Evolutionary conservation across 2,113 vertebrate genomes (phyloP), one percentile per base, ranked within the genome.

Genomic region (Cnemophilus loriae): DNA sequence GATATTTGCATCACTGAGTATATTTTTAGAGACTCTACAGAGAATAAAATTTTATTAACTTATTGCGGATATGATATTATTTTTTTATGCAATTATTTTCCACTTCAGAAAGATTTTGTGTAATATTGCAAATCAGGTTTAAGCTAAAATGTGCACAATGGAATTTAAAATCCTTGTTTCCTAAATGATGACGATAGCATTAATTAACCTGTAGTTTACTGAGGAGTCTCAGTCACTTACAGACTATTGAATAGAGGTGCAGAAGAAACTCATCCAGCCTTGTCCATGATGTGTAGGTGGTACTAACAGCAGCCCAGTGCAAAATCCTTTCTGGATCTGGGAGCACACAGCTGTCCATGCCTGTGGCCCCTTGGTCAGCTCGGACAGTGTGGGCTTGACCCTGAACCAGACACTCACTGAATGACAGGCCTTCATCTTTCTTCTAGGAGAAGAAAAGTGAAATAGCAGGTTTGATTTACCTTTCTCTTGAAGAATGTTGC

Each of bases 21-120:
- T 86, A 55, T 83, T 93, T 90, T 90, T 85, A 84, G 60, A 68
- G 33, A 44, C 13, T 78, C 81, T 93, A 28, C 0, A 37, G 78
- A 80, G 94, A 90, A 80, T 86, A 63, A 80, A 73, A 79, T 83
- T 90, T 94, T 95, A 89, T 93, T 93, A 95, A 91, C 67, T 94
- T 19, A 12, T 80, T 89, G 68, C 87, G 33, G 35, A 50, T 55
- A 61, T 69, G 39, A 68, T 42, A 89, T 69, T 95, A 84, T 87
- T 96, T 93, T 93, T 89, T 91, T 50, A 44, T 80, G 50, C 64
- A 90, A 70, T 84, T 88, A 77, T 90, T 93, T 93, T 88, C 68
- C 77, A 83, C 44, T 86, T 92, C 68, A 78, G 60, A 92, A 78
- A 84, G 68, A 75, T 65, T 94, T 86, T 92, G 71, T 90, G 35